Evolutionary conservation across 2,113 vertebrate genomes (phyloP).

Genomic region (Rhabdornis inornatus): DNA sequence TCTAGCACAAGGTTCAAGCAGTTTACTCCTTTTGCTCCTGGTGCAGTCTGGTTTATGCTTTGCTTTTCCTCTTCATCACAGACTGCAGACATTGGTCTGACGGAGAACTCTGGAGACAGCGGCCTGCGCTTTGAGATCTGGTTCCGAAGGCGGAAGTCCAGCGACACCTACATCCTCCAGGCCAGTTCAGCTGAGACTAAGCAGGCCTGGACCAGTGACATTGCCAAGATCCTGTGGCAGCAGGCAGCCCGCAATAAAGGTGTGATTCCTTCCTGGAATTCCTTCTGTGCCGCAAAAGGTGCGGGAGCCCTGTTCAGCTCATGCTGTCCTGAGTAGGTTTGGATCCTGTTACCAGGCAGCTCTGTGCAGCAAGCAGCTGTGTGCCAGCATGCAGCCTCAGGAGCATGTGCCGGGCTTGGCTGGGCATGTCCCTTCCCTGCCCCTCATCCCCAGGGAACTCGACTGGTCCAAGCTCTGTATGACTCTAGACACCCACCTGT

Average conservation of each 20-base stretch:
- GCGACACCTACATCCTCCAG: slow-evolving; percentile 84
- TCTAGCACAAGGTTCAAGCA: background rate
- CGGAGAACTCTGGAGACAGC: slow-evolving; percentile 79
- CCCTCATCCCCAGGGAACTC: background rate
- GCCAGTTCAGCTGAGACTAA: slow-evolving; percentile 78
- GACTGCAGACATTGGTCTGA: slow-evolving; percentile 86
- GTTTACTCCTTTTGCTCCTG: background rate
- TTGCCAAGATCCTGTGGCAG: slow-evolving; percentile 89
- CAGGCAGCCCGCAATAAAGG: slow-evolving; percentile 93
- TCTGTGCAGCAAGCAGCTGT: background rate
- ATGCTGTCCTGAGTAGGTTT: slow-evolving; percentile 36
- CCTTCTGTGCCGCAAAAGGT: slow-evolving; percentile 42
- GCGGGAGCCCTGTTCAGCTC: slow-evolving; percentile 40
- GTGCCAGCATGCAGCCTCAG: background rate
- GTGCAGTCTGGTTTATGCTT: background rate
- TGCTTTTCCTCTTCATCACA: slow-evolving; percentile 19
- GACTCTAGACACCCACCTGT: background rate
- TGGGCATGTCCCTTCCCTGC: background rate
- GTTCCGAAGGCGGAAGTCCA: slow-evolving; percentile 85
- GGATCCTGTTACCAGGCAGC: slow-evolving; percentile 1
- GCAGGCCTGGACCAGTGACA: slow-evolving; percentile 85
- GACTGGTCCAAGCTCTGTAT: background rate
- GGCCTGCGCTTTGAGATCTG: slow-evolving; percentile 85
- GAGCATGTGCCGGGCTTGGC: slow-evolving; percentile 38
- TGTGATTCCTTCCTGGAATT: slow-evolving; percentile 52